A percentile compares a stretch with the other conserved stretches of the same genome.
Conservation (phyloP, 2,113 vertebrate species). For the Heloderma charlesbogerti region DNA sequence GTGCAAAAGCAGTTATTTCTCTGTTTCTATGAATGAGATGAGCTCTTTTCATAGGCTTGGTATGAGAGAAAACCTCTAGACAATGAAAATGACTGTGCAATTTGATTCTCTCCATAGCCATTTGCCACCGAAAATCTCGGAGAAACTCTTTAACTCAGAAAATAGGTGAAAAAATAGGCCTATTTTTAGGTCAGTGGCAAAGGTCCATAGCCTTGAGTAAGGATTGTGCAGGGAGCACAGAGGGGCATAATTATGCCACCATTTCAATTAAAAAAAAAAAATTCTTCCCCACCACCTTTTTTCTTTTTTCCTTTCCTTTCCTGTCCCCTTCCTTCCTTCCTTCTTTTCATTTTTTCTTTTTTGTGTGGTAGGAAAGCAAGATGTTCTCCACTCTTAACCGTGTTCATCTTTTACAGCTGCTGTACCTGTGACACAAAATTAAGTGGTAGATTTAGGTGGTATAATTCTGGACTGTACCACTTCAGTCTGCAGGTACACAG, state of each 20-base stretch:
- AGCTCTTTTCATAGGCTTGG: constrained; percentile 31
- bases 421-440: background rate
- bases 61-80: constrained; percentile 10
- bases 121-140: background rate
- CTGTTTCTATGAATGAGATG: constrained; percentile 17
- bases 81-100: constrained; percentile 44
- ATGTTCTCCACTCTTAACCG: background rate
- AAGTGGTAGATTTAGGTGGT: background rate
- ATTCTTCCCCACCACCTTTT: too few species aligned
- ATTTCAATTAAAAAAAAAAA: too few species aligned
- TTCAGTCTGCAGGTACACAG: background rate
- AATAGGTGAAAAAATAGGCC: background rate
- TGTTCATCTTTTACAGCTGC: background rate
- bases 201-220: background rate
- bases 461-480: background rate
- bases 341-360: background rate
- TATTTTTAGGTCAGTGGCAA: background rate
- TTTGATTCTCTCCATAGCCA: constrained; percentile 34
- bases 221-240: background rate
- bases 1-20: constrained; percentile 28
- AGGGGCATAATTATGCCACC: background rate
- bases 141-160: background rate
- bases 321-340: background rate
- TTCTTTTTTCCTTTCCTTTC: too few species aligned
- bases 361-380: background rate